Conservation (phyloP, 1,140 invertebrate species). For the Brachionus paranguensis region DNA sequence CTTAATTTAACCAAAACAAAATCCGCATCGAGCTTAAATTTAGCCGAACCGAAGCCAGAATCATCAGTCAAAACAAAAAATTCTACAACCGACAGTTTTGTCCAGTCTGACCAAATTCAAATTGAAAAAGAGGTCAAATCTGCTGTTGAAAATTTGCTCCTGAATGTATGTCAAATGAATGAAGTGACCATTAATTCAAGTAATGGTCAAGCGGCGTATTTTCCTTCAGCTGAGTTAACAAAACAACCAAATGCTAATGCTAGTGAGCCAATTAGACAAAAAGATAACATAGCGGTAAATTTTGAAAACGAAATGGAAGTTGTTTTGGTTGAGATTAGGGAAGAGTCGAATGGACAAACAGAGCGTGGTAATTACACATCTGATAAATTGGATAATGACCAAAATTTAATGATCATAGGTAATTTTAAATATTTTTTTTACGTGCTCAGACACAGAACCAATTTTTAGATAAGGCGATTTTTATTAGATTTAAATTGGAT, state of each 20-base stretch:
- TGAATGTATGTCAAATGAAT: constrained; percentile 27
- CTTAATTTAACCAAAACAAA: not conserved
- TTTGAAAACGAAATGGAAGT: constrained; percentile 29
- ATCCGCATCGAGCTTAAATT: not conserved
- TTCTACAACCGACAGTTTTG: not conserved
- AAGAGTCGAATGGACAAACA: not conserved
- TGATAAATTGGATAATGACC: constrained; percentile 16
- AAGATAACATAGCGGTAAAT: not conserved
- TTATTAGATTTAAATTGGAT: not conserved
- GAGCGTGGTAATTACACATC: not conserved
- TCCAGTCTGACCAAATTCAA: not conserved
- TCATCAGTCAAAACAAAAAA: not conserved
- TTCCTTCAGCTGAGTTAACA: not conserved
- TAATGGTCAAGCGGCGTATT: not conserved
- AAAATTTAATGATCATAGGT: constrained; percentile 27
- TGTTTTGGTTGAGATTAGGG: not conserved
- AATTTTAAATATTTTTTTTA: not conserved
- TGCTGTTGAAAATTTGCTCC: constrained; percentile 8
- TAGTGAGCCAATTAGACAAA: not conserved
- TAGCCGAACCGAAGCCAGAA: not conserved
- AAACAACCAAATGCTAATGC: not conserved
- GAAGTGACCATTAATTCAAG: constrained; percentile 19
- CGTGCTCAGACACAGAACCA: not conserved
- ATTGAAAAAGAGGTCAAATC: constrained; percentile 19
- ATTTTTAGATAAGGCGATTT: not conserved